Evolutionary conservation across 37 sponge, comb jelly and placozoan genomes (phyloP), one percentile per base, ranked within the genome.

Genomic region (Axinella damicornis): DNA sequence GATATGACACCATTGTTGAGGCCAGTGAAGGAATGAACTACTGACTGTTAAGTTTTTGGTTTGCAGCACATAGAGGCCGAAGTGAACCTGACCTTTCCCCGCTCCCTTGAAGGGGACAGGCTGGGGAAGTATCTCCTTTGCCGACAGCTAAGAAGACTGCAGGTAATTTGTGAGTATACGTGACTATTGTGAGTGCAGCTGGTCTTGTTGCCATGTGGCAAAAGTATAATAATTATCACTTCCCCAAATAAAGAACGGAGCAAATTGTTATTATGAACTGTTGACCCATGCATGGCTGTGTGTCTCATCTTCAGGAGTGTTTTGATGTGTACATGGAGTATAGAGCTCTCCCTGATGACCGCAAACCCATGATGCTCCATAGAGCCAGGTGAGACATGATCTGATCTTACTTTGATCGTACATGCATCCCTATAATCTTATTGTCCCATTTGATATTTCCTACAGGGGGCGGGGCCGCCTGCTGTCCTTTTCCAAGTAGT

Each of bases 1-100:
- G n/a, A n/a, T n/a, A n/a, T n/a, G 27, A 76, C 73, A 18, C 90
- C 90, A 77, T 88, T 87, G 22, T 31, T 16, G 18, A 15, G 13
- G 14, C 14, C 12, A 68, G 22, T 65, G 30, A 34, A 46, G 71
- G 25, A 6, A 27, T 52, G 60, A 11, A 16, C n/a, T n/a, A n/a
- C n/a, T 46, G 46, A 46, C 9, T 46, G 46, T 46, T n/a, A n/a
- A 9, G 46, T 46, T 12, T 12, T 46, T 46, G 46, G 46, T 32
- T 5, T 70, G 2, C 55, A 88, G 88, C 74, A 81, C 54, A 61
- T 95, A 18, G 95, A 95, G 39, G 84, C 85, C 19, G 94, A 95
- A 19, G 74, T 95, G 33, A 95, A 95, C 79, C 21, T 95, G 16
- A 52, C 59, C 40, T 89, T 69, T 37, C 85, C 80, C 5, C 37